Evolutionary conservation across 2,888 invertebrate species (phyloP).

Genomic region (Drosophila stalkeri): DNA sequence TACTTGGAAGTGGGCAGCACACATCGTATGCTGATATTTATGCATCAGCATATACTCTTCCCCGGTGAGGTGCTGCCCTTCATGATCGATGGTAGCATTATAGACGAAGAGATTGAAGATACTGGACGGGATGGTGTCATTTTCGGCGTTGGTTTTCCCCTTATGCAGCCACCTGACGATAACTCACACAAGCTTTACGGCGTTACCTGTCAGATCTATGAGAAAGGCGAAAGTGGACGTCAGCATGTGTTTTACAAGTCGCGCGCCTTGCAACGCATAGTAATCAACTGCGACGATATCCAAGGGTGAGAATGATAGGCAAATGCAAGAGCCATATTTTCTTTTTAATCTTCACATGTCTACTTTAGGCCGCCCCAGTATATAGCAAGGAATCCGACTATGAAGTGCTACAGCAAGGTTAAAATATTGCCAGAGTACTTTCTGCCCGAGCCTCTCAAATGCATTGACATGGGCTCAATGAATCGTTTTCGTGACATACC

Average conservation of each 20-base stretch:
- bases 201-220: constrained; percentile 85
- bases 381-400: constrained; percentile 81
- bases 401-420: constrained; percentile 87
- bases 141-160: constrained; percentile 84
- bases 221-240: constrained; percentile 81
- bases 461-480: constrained; percentile 85
- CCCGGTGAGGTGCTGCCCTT: constrained; percentile 93
- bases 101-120: constrained; percentile 79
- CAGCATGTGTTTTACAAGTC: constrained; percentile 88
- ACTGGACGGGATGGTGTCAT: constrained; percentile 78
- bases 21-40: constrained; percentile 87
- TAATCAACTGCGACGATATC: constrained; percentile 77
- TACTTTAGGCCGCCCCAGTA: constrained; percentile 77
- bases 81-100: constrained; percentile 86
- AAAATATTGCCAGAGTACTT: constrained; percentile 89
- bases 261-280: constrained; percentile 91
- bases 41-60: constrained; percentile 88
- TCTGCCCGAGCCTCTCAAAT: constrained; percentile 86
- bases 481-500: constrained; percentile 85
- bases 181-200: constrained; percentile 75
- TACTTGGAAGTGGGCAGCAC: constrained; percentile 87
- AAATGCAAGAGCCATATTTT: not conserved
- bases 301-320: constrained; percentile 71
- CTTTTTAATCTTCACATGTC: not conserved
- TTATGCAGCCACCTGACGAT: constrained; percentile 67